Conservation (phyloP, 1,140 invertebrate species). For the Psix sp. region DNA sequence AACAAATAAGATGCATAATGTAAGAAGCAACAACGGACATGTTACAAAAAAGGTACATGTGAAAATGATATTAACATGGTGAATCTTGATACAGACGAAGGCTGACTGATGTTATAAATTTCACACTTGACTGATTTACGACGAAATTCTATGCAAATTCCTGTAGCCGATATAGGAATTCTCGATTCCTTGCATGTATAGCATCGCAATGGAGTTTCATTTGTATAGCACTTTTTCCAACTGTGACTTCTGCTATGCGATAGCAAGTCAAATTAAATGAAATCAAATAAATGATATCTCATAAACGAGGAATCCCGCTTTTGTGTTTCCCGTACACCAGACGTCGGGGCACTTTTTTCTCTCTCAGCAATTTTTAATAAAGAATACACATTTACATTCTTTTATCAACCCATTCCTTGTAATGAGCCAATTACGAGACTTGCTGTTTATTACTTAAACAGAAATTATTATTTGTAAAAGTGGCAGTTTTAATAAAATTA, state of each 20-base stretch:
- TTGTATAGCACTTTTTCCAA: conserved; percentile 30
- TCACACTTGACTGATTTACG: conserved; percentile 35
- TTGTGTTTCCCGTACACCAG: too few relatives aligned
- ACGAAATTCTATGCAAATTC: conserved; percentile 55
- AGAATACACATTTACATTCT: too few relatives aligned
- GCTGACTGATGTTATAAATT: conserved; percentile 43
- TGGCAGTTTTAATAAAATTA: too few relatives aligned
- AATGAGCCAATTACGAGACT: too few relatives aligned
- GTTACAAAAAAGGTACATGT: too few relatives aligned
- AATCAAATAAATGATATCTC: conserved; percentile 13
- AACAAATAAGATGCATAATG: too few relatives aligned
- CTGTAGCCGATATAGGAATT: conserved; percentile 42
- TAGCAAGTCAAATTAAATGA: conserved; percentile 4
- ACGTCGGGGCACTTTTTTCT: too few relatives aligned
- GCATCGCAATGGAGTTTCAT: conserved; percentile 43
- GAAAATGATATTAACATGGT: conserved; percentile 20
- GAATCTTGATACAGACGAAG: conserved; percentile 8
- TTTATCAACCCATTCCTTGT: too few relatives aligned
- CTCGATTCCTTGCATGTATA: conserved; percentile 41
- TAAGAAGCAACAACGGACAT: too few relatives aligned
- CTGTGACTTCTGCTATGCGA: not conserved
- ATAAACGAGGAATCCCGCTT: not conserved
- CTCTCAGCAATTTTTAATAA: too few relatives aligned
- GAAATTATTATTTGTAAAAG: too few relatives aligned
- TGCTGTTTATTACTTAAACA: too few relatives aligned